Conservation (phyloP, 2,888 invertebrate species). For the Diadegma fenestrale region DNA sequence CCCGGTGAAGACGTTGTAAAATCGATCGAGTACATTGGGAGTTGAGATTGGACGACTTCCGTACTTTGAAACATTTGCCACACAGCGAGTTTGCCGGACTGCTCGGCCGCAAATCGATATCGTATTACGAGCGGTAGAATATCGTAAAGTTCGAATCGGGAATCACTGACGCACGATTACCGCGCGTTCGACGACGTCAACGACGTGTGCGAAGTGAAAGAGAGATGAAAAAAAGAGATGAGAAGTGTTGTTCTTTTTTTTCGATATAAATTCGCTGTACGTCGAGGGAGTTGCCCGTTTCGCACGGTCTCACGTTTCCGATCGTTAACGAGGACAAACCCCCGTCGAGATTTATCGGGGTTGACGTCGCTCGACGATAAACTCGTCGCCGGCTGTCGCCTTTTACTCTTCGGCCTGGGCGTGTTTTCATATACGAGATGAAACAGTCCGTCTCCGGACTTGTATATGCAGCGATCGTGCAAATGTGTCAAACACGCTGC, state of each 20-base stretch:
- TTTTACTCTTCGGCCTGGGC: slow-evolving; percentile 23
- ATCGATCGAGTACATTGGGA: background rate
- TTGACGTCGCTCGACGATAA: slow-evolving; percentile 62
- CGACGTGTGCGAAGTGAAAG: slow-evolving; percentile 12
- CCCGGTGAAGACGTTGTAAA: background rate
- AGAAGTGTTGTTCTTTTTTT: slow-evolving; percentile 16
- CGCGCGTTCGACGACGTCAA: slow-evolving; percentile 49
- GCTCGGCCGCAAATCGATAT: slow-evolving; percentile 27
- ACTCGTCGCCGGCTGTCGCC: slow-evolving; percentile 66
- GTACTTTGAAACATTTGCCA: background rate
- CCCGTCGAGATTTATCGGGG: slow-evolving; percentile 62
- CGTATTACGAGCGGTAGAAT: slow-evolving; percentile 57
- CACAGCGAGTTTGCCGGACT: slow-evolving; percentile 19
- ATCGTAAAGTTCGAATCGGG: slow-evolving; percentile 74
- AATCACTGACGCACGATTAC: slow-evolving; percentile 72
- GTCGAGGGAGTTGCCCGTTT: slow-evolving; percentile 57
- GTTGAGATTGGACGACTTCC: background rate
- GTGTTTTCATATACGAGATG: slow-evolving; percentile 27
- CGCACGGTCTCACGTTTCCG: slow-evolving; percentile 67
- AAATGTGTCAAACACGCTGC: slow-evolving; percentile 25
- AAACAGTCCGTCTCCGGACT: slow-evolving; percentile 4
- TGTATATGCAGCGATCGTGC: slow-evolving; percentile 12
- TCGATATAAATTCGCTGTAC: slow-evolving; percentile 60
- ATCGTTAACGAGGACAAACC: slow-evolving; percentile 67
- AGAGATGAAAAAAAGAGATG: slow-evolving; percentile 19